Evolutionary conservation across 2,113 vertebrate species (phyloP), one percentile per base, ranked within the genome.

Genomic region (Xenopus borealis): DNA sequence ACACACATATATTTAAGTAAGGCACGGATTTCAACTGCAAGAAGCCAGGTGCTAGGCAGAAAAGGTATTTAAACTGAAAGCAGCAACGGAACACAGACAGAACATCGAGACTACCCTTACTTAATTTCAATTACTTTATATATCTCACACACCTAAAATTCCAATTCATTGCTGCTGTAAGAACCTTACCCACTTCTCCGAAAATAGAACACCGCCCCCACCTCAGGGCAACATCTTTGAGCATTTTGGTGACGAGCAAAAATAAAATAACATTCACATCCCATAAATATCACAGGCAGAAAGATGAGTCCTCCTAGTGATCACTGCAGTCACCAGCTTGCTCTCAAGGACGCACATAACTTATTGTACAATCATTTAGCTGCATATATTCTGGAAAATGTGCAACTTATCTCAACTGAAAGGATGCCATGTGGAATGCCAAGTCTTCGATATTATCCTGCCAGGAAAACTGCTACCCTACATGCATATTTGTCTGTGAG

Each of bases 331-430:
- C 86, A 89, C 87, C 85, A 88, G 85, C 90, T 93, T 93, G 91
- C 92, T 93, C 96, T 93, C 94, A 96, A 98, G 96, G 96, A 98
- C 95, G 91, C 92, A 92, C 95, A 94, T 97, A 97, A 98, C 95
- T 98, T 97, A 96, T 94, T 96, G 95, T 95, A 97, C 94, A 94
- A 95, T 95, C 95, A 94, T 97, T 98, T 97, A 96, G 95, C 96
- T 95, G 97, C 94, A 96, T 95, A 94, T 97, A 94, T 94, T 98
- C 94, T 98, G 95, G 95, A 96, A 98, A 97, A 96, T 93, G 91
- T 96, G 95, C 95, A 95, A 98, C 95, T 98, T 94, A 98, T 97
- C 95, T 96, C 93, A 90, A 92, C 93, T 97, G 95, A 98, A 95
- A 96, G 93, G 90, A 96, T 86, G 94, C 92, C 92, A 87, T 91